A percentile compares a stretch with the other conserved stretches of the same genome.
These are phyloP conservation scores for Eulemur rufifrons DNA, from an alignment of 2,113 vertebrate species.

Conservation along the genomic window DNA sequence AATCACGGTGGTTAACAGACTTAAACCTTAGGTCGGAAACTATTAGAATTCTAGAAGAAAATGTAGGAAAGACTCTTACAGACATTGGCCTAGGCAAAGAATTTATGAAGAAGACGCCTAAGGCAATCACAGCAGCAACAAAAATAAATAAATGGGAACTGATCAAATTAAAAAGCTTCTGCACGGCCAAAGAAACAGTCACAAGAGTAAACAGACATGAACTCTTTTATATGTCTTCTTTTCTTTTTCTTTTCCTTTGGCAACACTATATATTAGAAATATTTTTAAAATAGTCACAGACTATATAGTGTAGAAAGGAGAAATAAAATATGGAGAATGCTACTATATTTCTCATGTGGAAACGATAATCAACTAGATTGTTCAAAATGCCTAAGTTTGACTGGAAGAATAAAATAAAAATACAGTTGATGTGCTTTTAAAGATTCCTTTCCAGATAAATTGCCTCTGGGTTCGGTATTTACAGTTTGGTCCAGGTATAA, in stretches of 20 bases:
- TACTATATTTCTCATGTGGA: slow-evolving; percentile 35
- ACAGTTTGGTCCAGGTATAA: slow-evolving; percentile 69
- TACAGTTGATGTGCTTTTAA: slow-evolving; percentile 68
- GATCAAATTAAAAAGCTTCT: too few relatives aligned
- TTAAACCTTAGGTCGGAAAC: too few relatives aligned
- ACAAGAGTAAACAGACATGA: not conserved
- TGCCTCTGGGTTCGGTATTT: slow-evolving; percentile 61
- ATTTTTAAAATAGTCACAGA: not conserved
- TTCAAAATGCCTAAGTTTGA: slow-evolving; percentile 59
- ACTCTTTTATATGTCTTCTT: not conserved
- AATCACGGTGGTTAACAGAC: too few relatives aligned
- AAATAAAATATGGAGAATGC: not conserved
- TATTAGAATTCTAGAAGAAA: too few relatives aligned
- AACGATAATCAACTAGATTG: slow-evolving; percentile 54
- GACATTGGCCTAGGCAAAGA: too few relatives aligned
- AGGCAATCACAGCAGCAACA: too few relatives aligned
- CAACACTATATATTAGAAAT: not conserved
- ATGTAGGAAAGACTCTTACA: too few relatives aligned
- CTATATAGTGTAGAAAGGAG: not conserved
- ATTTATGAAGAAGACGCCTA: too few relatives aligned
- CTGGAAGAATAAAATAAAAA: slow-evolving; percentile 51
- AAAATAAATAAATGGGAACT: too few relatives aligned
- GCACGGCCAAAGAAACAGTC: too few relatives aligned
- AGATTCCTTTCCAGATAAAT: slow-evolving; percentile 70
- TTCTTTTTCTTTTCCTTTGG: not conserved